These are phyloP conservation scores for Platorchestia sp. DNA, from an alignment of 1,140 invertebrate genomes.

Conservation along the genomic window DNA sequence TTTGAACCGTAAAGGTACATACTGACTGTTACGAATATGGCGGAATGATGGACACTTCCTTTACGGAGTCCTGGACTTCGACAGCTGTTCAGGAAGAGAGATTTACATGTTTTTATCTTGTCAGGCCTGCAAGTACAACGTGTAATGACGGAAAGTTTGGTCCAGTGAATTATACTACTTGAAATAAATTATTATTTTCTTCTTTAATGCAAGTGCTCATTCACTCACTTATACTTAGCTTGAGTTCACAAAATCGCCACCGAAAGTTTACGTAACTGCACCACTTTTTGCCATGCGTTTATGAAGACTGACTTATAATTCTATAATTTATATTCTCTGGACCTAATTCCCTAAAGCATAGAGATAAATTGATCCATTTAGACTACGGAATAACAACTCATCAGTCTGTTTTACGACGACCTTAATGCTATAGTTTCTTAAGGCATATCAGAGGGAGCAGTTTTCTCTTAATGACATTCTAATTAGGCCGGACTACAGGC, in stretches of 20 bases:
- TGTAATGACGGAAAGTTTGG: neutral
- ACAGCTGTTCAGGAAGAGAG: neutral
- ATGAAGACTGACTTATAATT: neutral
- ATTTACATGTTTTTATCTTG: neutral
- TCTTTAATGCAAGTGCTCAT: neutral
- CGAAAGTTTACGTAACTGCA: neutral
- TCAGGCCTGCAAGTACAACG: neutral
- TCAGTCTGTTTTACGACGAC: constrained; percentile 21
- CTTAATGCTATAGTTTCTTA: neutral
- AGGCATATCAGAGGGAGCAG: neutral
- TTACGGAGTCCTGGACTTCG: neutral
- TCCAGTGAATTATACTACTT: neutral
- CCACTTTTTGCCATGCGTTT: neutral
- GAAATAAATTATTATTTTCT: neutral
- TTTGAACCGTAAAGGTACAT: neutral
- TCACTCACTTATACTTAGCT: neutral
- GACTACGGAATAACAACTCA: constrained; percentile 9
- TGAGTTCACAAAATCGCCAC: neutral
- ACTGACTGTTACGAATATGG: neutral
- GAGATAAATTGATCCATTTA: neutral
- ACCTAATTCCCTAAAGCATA: neutral
- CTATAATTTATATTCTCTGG: neutral
- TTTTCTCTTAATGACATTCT: constrained; percentile 26
- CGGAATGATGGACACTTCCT: neutral
- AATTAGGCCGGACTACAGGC: constrained; percentile 29